Evolutionary conservation across 92 coral and sea anemone species (phyloP).

Genomic region (Meandrina meandrites): DNA sequence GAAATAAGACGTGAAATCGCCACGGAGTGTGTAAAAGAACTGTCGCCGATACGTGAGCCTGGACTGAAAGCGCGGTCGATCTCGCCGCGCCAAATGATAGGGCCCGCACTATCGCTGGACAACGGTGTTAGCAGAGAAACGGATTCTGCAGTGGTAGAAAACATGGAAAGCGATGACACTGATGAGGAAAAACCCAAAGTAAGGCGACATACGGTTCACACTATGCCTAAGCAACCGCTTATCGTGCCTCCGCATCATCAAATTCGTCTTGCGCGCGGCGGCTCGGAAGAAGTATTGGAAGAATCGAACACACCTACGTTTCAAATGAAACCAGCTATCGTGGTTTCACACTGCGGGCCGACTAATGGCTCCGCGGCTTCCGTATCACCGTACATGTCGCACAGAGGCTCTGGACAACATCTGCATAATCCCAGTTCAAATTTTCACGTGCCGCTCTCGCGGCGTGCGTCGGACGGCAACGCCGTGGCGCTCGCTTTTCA

Average conservation of each 20-base stretch:
- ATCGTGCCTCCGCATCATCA: constrained; percentile 76
- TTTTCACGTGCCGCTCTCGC: constrained; percentile 46
- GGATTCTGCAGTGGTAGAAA: constrained; percentile 27
- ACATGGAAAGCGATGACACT: constrained; percentile 67
- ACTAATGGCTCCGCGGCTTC: constrained; percentile 40
- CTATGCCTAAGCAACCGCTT: constrained; percentile 74
- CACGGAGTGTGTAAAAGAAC: constrained; percentile 83
- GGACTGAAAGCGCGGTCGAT: constrained; percentile 67
- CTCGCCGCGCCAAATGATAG: constrained; percentile 73
- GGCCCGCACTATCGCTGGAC: constrained; percentile 63
- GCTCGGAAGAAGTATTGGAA: constrained; percentile 61
- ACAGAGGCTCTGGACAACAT: constrained; percentile 54
- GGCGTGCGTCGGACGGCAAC: constrained; percentile 97
- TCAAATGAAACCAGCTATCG: constrained; percentile 66
- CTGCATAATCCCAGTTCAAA: constrained; percentile 45
- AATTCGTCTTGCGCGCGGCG: constrained; percentile 36
- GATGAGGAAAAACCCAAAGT: constrained; percentile 68
- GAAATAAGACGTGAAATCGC: constrained; percentile 96
- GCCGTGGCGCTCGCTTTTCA: constrained; percentile 90
- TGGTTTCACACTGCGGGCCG: constrained; percentile 76
- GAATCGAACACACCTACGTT: constrained; percentile 16
- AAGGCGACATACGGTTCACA: constrained; percentile 90
- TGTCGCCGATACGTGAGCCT: constrained; percentile 81
- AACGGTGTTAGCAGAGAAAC: constrained; percentile 60
- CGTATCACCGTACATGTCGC: constrained; percentile 19